Conservation (phyloP, 2,888 invertebrate species). For the Mythimna ferrago region DNA sequence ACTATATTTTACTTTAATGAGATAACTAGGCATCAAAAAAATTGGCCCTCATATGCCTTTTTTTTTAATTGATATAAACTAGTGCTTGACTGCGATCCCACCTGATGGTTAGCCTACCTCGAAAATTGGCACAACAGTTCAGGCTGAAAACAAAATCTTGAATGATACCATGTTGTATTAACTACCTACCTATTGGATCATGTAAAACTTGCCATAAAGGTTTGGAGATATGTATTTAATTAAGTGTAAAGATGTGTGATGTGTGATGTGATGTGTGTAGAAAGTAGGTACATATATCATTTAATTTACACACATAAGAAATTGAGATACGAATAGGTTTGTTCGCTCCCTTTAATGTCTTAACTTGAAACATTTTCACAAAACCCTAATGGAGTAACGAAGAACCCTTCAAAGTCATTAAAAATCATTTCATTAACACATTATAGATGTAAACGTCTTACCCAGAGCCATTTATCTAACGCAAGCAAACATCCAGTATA, state of each 20-base stretch:
- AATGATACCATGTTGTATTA: too few species aligned
- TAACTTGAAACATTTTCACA: neutral
- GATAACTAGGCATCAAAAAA: too few species aligned
- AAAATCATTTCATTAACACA: slow-evolving; percentile 26
- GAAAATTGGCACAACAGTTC: too few species aligned
- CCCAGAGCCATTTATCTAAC: neutral
- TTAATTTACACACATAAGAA: neutral
- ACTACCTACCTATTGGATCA: too few species aligned
- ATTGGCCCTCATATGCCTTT: too few species aligned
- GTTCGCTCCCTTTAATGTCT: neutral
- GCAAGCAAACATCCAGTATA: neutral
- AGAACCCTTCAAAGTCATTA: slow-evolving; percentile 20
- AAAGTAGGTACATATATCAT: neutral
- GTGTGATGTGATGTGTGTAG: neutral
- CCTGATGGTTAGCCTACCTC: too few species aligned
- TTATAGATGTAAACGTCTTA: neutral
- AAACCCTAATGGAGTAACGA: slow-evolving; percentile 1
- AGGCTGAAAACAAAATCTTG: too few species aligned
- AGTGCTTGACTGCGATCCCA: too few species aligned
- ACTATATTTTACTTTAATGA: too few species aligned
- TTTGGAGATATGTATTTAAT: neutral
- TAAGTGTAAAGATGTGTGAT: neutral
- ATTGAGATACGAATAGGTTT: neutral
- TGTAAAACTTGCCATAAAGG: neutral
- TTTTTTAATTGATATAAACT: too few species aligned